These are phyloP conservation scores for Scalopus aquaticus DNA, from an alignment of 2,113 vertebrate species.

Conservation along the genomic window DNA sequence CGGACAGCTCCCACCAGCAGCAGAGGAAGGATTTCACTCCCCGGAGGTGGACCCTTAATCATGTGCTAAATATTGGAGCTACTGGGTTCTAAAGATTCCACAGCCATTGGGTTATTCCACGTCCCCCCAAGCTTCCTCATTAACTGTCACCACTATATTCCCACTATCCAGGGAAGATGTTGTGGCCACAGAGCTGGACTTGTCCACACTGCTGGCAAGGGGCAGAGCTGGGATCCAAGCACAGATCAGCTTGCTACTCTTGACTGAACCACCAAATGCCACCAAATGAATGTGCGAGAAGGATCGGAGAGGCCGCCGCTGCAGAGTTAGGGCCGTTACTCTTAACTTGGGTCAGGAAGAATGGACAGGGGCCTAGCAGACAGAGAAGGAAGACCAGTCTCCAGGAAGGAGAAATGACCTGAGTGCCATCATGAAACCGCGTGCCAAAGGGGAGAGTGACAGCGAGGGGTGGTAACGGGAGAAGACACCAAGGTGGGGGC, in stretches of 20 bases:
- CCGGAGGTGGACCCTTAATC: neutral
- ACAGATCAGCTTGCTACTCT: neutral
- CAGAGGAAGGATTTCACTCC: neutral
- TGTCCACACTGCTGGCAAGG: neutral
- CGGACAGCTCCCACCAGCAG: no score
- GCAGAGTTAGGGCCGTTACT: neutral
- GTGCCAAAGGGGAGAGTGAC: accelerated
- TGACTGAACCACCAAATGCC: neutral
- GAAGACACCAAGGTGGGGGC: neutral
- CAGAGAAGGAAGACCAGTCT: neutral
- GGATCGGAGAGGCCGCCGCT: accelerated
- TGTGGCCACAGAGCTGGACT: neutral
- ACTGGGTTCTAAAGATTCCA: neutral
- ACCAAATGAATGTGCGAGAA: neutral
- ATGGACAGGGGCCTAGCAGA: neutral
- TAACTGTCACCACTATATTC: neutral
- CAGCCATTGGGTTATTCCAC: no score
- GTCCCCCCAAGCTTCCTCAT: neutral
- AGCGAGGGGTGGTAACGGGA: no score
- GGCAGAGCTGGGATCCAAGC: neutral
- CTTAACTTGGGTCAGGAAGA: neutral
- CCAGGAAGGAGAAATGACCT: neutral
- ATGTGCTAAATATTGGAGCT: accelerated
- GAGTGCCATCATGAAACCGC: accelerated
- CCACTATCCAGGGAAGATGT: accelerated